Percentiles rank a stretch among this genome's conserved stretches.
These are phyloP conservation scores for Molorchus minor DNA, from an alignment of 2,888 invertebrate genomes.

Conservation along the genomic window DNA sequence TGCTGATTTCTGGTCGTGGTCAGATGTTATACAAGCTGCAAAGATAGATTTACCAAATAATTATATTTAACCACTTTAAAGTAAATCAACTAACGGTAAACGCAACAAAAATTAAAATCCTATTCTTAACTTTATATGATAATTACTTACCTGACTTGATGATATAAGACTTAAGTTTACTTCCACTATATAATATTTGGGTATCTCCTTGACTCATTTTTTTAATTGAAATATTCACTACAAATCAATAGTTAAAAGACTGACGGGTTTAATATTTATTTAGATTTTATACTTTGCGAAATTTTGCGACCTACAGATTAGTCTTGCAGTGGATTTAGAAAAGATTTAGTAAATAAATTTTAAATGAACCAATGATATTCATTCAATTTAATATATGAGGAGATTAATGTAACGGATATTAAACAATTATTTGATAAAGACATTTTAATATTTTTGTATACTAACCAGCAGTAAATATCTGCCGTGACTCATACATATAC, in stretches of 20 bases:
- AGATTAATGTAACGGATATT: no score
- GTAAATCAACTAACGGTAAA: not conserved
- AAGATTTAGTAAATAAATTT: no score
- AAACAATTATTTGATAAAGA: no score
- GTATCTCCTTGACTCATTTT: not conserved
- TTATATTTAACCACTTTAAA: not conserved
- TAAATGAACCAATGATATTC: no score
- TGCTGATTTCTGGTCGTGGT: not conserved
- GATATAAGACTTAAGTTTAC: not conserved
- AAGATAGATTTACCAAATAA: not conserved
- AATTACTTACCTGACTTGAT: not conserved
- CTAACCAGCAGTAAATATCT: no score
- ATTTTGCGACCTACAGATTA: no score
- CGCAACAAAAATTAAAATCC: not conserved
- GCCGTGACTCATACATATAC: no score
- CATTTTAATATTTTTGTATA: no score
- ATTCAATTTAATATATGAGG: no score
- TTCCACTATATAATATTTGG: not conserved
- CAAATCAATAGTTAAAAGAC: not conserved
- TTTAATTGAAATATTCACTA: not conserved
- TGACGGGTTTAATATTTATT: no score
- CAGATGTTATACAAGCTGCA: not conserved
- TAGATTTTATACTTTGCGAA: not conserved
- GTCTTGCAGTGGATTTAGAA: no score
- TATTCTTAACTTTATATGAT: not conserved